A percentile compares a stretch with the other conserved stretches of the same genome.
Evolutionary conservation across 1,140 invertebrate genomes (phyloP).

Genomic region (Apis laboriosa): DNA sequence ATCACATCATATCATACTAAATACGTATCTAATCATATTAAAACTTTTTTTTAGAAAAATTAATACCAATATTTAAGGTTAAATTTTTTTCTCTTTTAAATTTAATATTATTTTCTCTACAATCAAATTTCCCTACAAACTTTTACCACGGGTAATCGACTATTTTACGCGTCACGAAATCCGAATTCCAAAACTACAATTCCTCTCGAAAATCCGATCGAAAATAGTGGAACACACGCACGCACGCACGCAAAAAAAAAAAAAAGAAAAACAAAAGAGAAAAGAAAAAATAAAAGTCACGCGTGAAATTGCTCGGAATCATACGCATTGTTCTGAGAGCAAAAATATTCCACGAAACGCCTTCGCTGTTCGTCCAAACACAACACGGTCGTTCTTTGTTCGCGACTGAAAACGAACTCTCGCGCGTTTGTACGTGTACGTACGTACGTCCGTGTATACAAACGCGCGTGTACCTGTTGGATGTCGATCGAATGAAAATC

Average conservation of each 20-base stretch:
- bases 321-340: background rate
- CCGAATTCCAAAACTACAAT: background rate
- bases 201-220: background rate
- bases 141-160: background rate
- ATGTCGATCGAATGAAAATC: background rate
- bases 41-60: no score
- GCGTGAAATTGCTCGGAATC: conserved; percentile 10
- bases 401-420: background rate
- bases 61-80: no score
- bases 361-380: conserved; percentile 1
- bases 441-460: background rate
- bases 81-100: no score
- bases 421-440: background rate
- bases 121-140: background rate
- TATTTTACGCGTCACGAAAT: background rate
- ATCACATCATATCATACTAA: no score
- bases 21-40: no score
- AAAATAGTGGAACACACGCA: background rate
- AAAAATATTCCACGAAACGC: background rate
- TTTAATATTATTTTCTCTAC: no score
- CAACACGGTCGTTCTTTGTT: background rate
- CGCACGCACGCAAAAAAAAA: background rate
- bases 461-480: background rate
- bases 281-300: background rate
- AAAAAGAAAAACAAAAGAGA: background rate